Evolutionary conservation across 2,113 vertebrate species (phyloP), one percentile per base, ranked within the genome.

Genomic region (Nicator chloris): DNA sequence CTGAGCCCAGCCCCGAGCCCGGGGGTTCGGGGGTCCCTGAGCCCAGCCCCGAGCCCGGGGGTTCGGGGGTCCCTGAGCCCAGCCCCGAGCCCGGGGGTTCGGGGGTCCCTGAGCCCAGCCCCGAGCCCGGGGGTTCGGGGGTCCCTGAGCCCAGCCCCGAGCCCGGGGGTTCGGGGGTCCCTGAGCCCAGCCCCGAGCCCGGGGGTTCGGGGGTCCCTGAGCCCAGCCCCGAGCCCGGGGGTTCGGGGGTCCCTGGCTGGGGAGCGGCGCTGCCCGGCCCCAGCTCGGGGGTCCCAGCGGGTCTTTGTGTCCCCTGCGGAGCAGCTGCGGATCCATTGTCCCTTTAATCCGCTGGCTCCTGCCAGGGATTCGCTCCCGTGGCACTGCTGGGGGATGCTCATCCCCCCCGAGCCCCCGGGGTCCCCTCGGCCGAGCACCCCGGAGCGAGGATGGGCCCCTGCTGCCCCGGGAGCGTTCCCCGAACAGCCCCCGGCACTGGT

Each of bases 281-380:
- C 81, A 37, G 97, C 96, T 94, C 12, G 76, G 20, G 3, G 7
- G 69, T 26, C 54, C 75, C 7, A 4, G 92, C 10, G 27, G 88
- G 26, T 61, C 63, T 89, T 11, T 2, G 68, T 54, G 64, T 16
- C 81, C 86, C 35, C 40, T 1, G 31, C 64, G 8, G 39, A 95
- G 96, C 96, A 97, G 97, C 97, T 97, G 96, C 69, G 7, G 75
- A 50, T 86, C 91, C 59, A 95, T 86, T 93, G 89, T 77, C 69
- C 80, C 96, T 95, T 85, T 88, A 92, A 49, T 0, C 9, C 5
- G 24, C 8, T 89, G 54, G 86, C 7, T 37, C 15, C 77, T 91
- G 96, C 93, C 96, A 91, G 80, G 68, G 77, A 15, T 5, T 13
- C 27, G 49, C 84, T 50, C 6, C 17, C 7, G n/a, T 59, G 88